These are phyloP conservation scores for Lepidonotus clava DNA, from an alignment of 2,888 invertebrate genomes.

Conservation along the genomic window DNA sequence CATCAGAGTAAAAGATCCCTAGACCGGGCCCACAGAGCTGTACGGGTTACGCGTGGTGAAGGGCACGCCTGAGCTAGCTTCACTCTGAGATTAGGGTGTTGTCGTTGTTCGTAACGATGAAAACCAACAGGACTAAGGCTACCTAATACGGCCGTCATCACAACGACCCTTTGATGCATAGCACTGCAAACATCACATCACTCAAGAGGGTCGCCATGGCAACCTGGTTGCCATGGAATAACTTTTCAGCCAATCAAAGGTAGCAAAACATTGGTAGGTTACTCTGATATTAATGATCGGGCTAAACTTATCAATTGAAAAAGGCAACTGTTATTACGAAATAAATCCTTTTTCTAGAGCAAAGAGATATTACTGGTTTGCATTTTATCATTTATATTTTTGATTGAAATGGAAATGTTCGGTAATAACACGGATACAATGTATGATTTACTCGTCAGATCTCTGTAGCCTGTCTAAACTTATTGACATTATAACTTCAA, in stretches of 20 bases:
- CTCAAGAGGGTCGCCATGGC: background rate
- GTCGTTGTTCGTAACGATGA: too few relatives aligned
- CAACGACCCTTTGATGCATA: background rate
- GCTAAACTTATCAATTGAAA: too few relatives aligned
- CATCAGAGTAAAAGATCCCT: conserved; percentile 43
- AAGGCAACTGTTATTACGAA: too few relatives aligned
- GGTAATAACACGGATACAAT: too few relatives aligned
- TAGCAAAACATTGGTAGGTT: background rate
- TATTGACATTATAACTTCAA: background rate
- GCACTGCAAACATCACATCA: conserved; percentile 22
- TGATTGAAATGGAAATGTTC: background rate
- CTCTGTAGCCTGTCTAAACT: background rate
- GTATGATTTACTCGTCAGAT: too few relatives aligned
- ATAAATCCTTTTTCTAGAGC: background rate
- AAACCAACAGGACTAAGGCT: background rate
- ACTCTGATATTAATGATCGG: background rate
- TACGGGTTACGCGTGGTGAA: background rate
- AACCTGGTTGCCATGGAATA: background rate
- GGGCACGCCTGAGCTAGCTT: background rate
- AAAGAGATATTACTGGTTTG: background rate
- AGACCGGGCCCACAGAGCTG: conserved; percentile 42
- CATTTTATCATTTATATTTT: background rate
- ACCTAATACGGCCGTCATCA: background rate
- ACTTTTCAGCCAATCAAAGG: background rate
- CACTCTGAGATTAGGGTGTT: background rate